phyloP scores from a whole-genome alignment of 2,797 vertebrate genomes.

The Tenualosa ilisha region DNA sequence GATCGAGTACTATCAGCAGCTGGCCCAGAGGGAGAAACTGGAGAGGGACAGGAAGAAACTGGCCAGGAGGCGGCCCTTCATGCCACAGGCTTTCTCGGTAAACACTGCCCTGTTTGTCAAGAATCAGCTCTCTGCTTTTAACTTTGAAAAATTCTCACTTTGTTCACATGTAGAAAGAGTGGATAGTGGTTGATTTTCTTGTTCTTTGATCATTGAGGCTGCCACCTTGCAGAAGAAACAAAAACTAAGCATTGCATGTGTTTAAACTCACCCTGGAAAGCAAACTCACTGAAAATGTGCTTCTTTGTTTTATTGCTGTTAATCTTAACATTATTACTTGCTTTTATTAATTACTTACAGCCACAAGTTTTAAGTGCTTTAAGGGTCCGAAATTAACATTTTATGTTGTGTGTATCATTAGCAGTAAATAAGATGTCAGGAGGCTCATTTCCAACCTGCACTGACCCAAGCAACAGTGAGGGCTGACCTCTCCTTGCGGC shows the following conservation, averaged over 20 bases:
- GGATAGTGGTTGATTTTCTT: neutral
- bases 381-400: constrained; percentile 43
- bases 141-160: neutral
- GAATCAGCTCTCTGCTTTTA: constrained; percentile 29
- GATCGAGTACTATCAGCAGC: constrained; percentile 96
- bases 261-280: constrained; percentile 8
- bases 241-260: neutral
- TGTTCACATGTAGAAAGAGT: neutral
- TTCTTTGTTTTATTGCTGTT: constrained; percentile 16
- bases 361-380: constrained; percentile 5
- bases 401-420: constrained; percentile 21
- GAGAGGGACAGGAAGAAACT: constrained; percentile 96
- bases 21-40: constrained; percentile 96
- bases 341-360: constrained; percentile 8
- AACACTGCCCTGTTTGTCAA: constrained; percentile 48
- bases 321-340: neutral
- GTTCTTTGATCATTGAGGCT: neutral
- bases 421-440: constrained; percentile 28
- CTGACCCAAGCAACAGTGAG: constrained; percentile 13
- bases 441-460: constrained; percentile 46
- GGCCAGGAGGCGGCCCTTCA: constrained; percentile 91
- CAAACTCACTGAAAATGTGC: neutral
- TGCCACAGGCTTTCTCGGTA: constrained; percentile 97
- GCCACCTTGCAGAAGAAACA: neutral
- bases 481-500: constrained; percentile 35